Conservation (phyloP, 1,140 invertebrate genomes). For the Cydia strobilella region DNA sequence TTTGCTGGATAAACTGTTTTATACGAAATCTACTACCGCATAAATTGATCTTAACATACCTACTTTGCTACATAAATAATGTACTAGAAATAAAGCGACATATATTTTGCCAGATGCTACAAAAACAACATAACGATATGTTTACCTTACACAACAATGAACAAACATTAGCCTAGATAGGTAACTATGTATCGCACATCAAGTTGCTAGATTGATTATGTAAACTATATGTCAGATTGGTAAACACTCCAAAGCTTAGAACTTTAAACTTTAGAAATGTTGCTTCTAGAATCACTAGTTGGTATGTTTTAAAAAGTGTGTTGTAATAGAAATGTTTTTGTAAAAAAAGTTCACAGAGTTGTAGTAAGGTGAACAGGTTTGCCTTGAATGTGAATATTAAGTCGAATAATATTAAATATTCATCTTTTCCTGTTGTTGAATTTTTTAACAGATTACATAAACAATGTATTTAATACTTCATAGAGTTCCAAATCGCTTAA, state of each 20-base stretch:
- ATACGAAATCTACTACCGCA: background rate
- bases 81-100: background rate
- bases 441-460: background rate
- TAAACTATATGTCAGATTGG: slow-evolving; percentile 6
- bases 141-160: slow-evolving; percentile 1
- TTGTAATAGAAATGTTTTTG: background rate
- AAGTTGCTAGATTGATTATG: slow-evolving; percentile 3
- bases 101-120: background rate
- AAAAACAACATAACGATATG: background rate
- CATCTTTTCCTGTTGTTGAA: background rate
- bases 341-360: background rate
- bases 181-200: background rate
- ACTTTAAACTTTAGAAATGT: slow-evolving; percentile 7
- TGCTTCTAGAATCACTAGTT: slow-evolving; percentile 4
- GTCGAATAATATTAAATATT: background rate
- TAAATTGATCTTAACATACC: background rate
- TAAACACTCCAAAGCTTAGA: background rate
- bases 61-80: background rate
- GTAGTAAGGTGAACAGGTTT: background rate
- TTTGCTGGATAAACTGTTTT: background rate
- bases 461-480: background rate
- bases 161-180: slow-evolving; percentile 13
- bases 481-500: too few species aligned
- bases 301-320: background rate
- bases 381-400: background rate